Conservation (phyloP, 2,113 vertebrate genomes). For the Tonatia bakeri region DNA sequence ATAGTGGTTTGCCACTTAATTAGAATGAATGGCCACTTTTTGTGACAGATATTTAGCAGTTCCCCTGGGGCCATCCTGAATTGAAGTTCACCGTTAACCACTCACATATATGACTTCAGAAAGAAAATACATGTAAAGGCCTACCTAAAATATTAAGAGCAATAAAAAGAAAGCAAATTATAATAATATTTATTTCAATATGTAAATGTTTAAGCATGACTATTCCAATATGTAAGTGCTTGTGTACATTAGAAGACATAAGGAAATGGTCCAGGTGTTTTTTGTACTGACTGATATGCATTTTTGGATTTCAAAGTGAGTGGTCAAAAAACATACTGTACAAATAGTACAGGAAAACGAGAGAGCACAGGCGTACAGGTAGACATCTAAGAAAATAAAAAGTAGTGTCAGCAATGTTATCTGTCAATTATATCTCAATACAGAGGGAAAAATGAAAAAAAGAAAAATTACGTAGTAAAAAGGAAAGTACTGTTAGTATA, state of each 20-base stretch:
- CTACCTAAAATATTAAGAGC: conserved; percentile 10
- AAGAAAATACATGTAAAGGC: conserved; percentile 17
- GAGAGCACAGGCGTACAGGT: neutral
- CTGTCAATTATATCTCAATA: neutral
- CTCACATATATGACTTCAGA: neutral
- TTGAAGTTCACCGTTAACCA: neutral
- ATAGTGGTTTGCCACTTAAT: neutral
- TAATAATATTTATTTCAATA: neutral
- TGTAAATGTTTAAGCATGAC: neutral
- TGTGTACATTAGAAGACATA: neutral
- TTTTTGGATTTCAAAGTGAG: neutral
- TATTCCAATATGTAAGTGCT: neutral
- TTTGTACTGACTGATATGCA: neutral
- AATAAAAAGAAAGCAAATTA: neutral
- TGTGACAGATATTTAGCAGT: neutral
- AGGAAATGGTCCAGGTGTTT: neutral
- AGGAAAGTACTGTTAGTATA: neutral
- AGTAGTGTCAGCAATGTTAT: neutral
- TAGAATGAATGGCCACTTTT: neutral
- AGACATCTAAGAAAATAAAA: neutral
- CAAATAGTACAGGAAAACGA: neutral
- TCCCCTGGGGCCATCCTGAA: neutral
- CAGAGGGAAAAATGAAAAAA: neutral
- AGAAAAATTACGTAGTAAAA: neutral
- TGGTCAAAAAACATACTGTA: neutral